Base-by-base conservation (phyloP, 2,113 vertebrate genomes). In the Microtus montanus region DNA sequence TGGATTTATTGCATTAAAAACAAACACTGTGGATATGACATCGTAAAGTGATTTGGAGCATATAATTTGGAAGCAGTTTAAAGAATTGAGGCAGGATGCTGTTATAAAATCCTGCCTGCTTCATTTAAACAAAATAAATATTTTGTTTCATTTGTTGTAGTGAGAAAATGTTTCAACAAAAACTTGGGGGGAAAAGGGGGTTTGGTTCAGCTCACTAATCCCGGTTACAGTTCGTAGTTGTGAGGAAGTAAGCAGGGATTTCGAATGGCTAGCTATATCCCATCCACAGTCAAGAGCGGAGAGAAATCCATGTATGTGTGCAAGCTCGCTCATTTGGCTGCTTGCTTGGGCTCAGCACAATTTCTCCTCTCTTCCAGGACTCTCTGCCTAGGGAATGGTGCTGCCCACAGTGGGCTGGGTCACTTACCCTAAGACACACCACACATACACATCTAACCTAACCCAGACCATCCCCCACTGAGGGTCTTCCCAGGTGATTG, bases 61-160 rank as follows among this genome's bases (percentile, higher is more conserved):
- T 75, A 38, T 58, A 52, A 82, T 75, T 88, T 58, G 85, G n/a
- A 90, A 94, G 82, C 14, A 64, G 44, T 61, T 78, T 24, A 90
- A 93, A 86, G 41, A 90, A 74, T 0, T 74, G 44, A 93, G 52
- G 41, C 47, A 66, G 15, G 24, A 24, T 54, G n/a, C 17, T n/a
- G 1, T 74, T 79, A 52, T 64, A 86, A 85, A 89, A 86, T 68
- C 54, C n/a, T 64, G 22, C 5, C 80, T 44, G 58, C 26, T 63
- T 30, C n/a, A 44, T 28, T 63, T 63, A 84, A 44, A 30, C 17
- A 41, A 64, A 83, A 19, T 19, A 64, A 64, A 30, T 19, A 84
- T 64, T 26, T 44, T 11, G 58, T 84, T 61, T 28, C n/a, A 28
- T 83, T 28, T 63, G 54, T 61, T 83, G 58, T n/a, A 64, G 4